A percentile compares a stretch with the other conserved stretches of the same genome.
These are phyloP conservation scores for Magallana ariakensis DNA, from an alignment of 1,140 invertebrate genomes.

Conservation along the genomic window DNA sequence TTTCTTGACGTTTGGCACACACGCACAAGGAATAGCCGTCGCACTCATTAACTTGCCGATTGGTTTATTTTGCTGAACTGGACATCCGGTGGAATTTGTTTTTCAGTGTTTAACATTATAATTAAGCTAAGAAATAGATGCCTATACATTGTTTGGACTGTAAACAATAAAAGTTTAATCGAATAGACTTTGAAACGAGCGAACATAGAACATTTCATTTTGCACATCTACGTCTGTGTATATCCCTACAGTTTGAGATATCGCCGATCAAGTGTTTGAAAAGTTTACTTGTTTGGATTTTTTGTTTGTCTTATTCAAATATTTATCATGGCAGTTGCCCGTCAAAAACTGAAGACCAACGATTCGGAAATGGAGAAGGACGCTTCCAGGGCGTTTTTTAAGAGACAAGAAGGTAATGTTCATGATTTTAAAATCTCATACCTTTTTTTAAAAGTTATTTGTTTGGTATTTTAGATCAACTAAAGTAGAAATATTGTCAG, in stretches of 20 bases:
- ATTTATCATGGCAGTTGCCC: slow-evolving; percentile 29
- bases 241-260: background rate
- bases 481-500: too few relatives aligned
- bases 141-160: background rate
- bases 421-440: too few relatives aligned
- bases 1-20: background rate
- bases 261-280: background rate
- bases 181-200: background rate
- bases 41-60: background rate
- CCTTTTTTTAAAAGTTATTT: too few relatives aligned
- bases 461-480: too few relatives aligned
- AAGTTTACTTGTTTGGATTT: slow-evolving; percentile 12
- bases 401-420: slow-evolving; percentile 49
- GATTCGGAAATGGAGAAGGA: slow-evolving; percentile 51
- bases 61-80: background rate
- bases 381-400: slow-evolving; percentile 57
- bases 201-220: background rate
- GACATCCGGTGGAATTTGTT: background rate
- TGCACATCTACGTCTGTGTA: background rate
- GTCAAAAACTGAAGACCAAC: background rate
- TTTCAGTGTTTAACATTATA: background rate
- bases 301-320: background rate
- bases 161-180: background rate
- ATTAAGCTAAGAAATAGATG: slow-evolving; percentile 4
- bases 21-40: background rate